Base-by-base conservation (phyloP, 1,140 invertebrate genomes). In the Musca vetustissima region DNA sequence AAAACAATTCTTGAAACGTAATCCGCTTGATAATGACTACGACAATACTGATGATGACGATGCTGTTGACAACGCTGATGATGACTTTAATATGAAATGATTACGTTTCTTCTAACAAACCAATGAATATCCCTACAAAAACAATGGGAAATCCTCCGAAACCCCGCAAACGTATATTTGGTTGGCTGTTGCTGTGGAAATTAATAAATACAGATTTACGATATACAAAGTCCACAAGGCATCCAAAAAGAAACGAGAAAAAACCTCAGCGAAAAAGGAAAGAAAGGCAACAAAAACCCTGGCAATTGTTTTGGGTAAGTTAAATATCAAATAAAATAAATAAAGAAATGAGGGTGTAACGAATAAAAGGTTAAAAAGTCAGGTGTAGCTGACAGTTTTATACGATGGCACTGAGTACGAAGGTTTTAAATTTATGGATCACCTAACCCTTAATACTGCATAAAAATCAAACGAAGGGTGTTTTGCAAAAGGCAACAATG, bases 231-330 rank as follows among this genome's bases (percentile, higher is more conserved):
- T 93, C 21, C 93, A 95, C 84, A 96, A 97, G 85, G 93, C 93
- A n/a, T 95, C 93, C 79, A 90, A 91, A 83, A 97, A 94, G 87
- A 97, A 96, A 86, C 87, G 94, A 49, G 95, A 97, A 78, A 97
- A 96, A 79, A 96, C 94, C 22, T 95, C 95, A 1, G 95, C 94
- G 1, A 96, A 95, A 81, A 94, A 94, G 79, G 98, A 99, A 82
- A 89, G 96, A 70, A 98, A 99, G 85, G 97, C 98, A n/a, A 99
- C 98, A 6, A 99, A 99, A 86, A 99, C 98, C 15, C 84, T 99
- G 43, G 97, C 97, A 70, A 99, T 99, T 82, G 98, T 99, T 72
- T 88, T 99, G 81, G 97, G 98, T 99, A 86, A 90, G 88, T 84
- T 67, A 19, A 43, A 43, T 8, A 11, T 43, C 11, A 43, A 43